Percentiles rank a stretch among this genome's conserved stretches.
Evolutionary conservation across 2,113 vertebrate species (phyloP).

Genomic region (Labrus mixtus): DNA sequence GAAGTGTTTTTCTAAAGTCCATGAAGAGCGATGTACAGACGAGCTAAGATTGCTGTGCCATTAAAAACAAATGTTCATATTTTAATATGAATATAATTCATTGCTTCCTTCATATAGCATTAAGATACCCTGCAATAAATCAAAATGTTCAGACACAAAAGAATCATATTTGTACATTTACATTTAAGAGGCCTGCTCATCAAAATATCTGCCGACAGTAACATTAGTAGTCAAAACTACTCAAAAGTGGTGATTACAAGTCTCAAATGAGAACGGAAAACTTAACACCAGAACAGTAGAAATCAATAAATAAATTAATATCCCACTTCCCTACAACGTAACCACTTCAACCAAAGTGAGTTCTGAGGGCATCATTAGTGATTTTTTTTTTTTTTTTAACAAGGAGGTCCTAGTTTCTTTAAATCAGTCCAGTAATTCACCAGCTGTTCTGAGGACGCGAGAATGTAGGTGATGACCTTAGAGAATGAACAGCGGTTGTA

Average conservation of each 20-base stretch:
- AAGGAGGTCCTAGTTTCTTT: conserved; percentile 59
- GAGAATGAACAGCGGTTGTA: conserved; percentile 73
- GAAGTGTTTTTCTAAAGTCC: too few relatives aligned
- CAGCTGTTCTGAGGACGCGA: conserved; percentile 63
- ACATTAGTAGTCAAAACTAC: too few relatives aligned
- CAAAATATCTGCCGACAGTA: neutral
- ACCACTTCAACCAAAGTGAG: neutral
- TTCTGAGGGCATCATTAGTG: neutral
- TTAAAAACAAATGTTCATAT: too few relatives aligned
- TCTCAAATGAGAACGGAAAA: neutral
- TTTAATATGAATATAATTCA: too few relatives aligned
- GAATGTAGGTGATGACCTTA: conserved; percentile 76
- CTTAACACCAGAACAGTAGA: neutral
- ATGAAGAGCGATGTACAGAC: too few relatives aligned
- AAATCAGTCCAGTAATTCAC: conserved; percentile 74
- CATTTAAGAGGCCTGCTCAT: too few relatives aligned
- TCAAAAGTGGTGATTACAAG: neutral
- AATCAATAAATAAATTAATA: neutral
- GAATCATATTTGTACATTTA: too few relatives aligned
- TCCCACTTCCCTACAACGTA: neutral
- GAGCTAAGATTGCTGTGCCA: too few relatives aligned
- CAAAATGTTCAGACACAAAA: too few relatives aligned
- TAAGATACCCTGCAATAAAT: too few relatives aligned
- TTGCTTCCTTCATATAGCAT: too few relatives aligned
- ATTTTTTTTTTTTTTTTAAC: conserved; percentile 7